Base-by-base conservation (phyloP, 2,113 vertebrate genomes). In the Patagioenas fasciata region DNA sequence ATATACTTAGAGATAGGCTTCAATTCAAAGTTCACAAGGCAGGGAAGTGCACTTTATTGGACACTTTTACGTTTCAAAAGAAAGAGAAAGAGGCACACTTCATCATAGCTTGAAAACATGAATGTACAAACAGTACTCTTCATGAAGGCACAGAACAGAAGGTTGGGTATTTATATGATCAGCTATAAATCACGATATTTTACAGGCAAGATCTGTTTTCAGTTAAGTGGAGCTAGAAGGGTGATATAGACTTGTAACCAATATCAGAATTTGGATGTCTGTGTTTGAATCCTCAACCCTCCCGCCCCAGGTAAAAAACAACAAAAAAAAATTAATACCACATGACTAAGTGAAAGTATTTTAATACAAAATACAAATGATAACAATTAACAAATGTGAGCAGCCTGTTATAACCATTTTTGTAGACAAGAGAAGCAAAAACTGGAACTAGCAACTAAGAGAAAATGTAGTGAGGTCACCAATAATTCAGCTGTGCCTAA, bases 81-180 rank as follows among this genome's bases (percentile, higher is more conserved):
- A 1, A 10, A 96, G 53, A 48, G 88, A 91, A 80, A 94, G 69
- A 77, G 82, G 29, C 80, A 92, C n/a, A 79, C 19, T 95, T 91
- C 83, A 86, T 86, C 85, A 84, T 78, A 79, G 61, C 72, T 75
- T 72, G 77, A 75, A 96, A 95, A 94, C 95, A 65, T 60, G 85
- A 94, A 91, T 0, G 56, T 92, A 94, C 95, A 94, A 90, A 90
- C 69, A 95, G 95, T 95, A 86, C 95, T 93, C 17, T 92, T 93
- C 88, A 91, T 1, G 28, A 86, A 96, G 69, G 82, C 79, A 90
- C 61, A 61, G 82, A 95, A 96, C 90, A 97, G 95, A 94, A 97
- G 96, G 95, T 44, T 97, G 90, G 90, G 69, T 95, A 96, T 94
- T 95, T 96, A 91, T 96, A 96, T 26, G 85, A 94, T 92, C 75